Conservation (phyloP, 2,113 vertebrate species). For the Platycercus adscitus region DNA sequence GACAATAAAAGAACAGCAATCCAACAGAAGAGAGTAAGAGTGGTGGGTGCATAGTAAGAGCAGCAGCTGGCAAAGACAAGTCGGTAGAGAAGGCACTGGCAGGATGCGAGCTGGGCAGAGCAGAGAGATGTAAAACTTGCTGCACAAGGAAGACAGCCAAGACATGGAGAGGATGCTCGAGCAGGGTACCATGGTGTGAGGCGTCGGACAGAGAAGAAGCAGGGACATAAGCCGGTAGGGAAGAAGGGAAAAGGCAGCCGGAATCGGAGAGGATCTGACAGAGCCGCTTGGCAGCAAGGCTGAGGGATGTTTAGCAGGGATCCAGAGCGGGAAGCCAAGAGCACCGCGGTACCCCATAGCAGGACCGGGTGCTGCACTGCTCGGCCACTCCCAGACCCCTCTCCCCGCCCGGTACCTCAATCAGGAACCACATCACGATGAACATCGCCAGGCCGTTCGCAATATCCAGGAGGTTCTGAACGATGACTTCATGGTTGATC, state of each 20-base stretch:
- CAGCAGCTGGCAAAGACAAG: background rate
- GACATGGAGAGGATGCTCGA: rapidly evolving
- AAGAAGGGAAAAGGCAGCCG: background rate
- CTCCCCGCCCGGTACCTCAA: conserved; percentile 74
- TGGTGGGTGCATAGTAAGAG: rapidly evolving
- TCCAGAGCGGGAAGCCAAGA: background rate
- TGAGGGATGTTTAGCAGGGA: background rate
- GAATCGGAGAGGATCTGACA: background rate
- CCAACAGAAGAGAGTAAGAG: rapidly evolving
- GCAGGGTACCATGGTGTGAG: too few relatives aligned
- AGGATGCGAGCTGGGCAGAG: rapidly evolving
- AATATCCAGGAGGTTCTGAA: conserved; percentile 81
- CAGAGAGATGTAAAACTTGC: background rate
- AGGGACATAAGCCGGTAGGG: too few relatives aligned
- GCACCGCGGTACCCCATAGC: background rate
- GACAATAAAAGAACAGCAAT: too few relatives aligned
- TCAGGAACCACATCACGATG: conserved; percentile 75
- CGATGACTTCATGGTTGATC: conserved; percentile 83
- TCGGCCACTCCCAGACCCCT: background rate
- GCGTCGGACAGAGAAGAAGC: too few relatives aligned
- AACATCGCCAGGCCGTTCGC: conserved; percentile 74
- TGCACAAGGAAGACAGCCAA: background rate
- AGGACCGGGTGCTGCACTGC: too few relatives aligned
- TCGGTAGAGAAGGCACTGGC: background rate
- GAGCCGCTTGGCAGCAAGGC: too few relatives aligned